Base-by-base conservation (phyloP, 2,888 invertebrate genomes). In the Furcula furcula region DNA sequence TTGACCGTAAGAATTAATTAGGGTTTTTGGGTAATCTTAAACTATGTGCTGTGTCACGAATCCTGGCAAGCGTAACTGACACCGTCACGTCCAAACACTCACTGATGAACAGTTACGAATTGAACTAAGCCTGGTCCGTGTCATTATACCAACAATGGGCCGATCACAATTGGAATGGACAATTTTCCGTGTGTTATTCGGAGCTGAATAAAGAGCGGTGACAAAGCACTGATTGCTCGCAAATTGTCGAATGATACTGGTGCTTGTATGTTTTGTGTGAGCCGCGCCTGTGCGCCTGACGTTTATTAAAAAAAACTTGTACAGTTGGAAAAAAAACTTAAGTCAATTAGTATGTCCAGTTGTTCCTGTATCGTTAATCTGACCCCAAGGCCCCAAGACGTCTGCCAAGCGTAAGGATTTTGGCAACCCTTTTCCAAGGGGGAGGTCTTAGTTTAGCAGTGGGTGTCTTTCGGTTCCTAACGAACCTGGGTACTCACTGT, bases 101-200 rank as follows among this genome's bases (percentile, higher is more conserved):
- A 85, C 86, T 84, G 85, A 73, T 79, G 73, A 64, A 63, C 76
- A 69, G 73, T 72, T 73, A 70, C 67, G 69, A 65, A 67, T 67
- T 63, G 67, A 68, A 71, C 72, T 75, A 71, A 79, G 66, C 60
- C 79, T 79, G 85, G 83, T 76, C 76, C 71, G 83, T 76, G 81
- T 86, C 79, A 87, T 88, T 87, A 88, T 75, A 59, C 65, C 81
- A 82, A 87, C 88, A 88, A 88, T 77, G 70, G 76, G 38, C 45
- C 51, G 57, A 51, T 60, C 75, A 86, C 87, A 86, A 88, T 85
- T 69, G 84, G 50, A 69, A 73, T 78, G 79, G 85, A 77, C 86
- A 85, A 88, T 87, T 87, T 87, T 85, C 83, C 83, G 72, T 78
- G 86, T 86, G 87, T 88, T 87, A 88, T 88, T 84, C 79, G 84